Percentiles rank a stretch among this genome's conserved stretches.
These are phyloP conservation scores for Cepaea nemoralis DNA, from an alignment of 1,140 invertebrate species.

Conservation along the genomic window DNA sequence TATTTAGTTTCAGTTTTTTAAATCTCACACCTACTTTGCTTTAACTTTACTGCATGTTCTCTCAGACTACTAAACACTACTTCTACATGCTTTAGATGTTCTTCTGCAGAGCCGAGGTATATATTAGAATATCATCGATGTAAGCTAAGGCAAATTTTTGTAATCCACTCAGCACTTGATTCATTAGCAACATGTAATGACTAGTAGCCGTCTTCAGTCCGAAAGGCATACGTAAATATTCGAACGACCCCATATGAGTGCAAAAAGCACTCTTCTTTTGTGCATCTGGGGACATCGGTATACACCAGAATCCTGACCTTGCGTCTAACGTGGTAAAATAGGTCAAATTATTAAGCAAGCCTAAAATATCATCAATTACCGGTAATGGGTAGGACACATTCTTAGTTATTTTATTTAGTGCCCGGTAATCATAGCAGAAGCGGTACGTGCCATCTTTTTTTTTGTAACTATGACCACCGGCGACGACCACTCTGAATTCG, in stretches of 20 bases:
- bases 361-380: background rate
- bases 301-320: slow-evolving; percentile 36
- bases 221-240: slow-evolving; percentile 39
- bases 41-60: background rate
- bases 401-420: background rate
- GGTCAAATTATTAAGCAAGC: background rate
- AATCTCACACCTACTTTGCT: background rate
- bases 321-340: background rate
- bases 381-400: background rate
- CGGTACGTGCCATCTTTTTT: background rate
- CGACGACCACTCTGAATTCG: background rate
- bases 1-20: background rate
- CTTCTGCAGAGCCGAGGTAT: background rate
- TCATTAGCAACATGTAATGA: slow-evolving; percentile 17
- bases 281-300: slow-evolving; percentile 34
- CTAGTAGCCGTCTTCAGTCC: slow-evolving; percentile 42
- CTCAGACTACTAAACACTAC: slow-evolving; percentile 18
- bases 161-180: slow-evolving; percentile 24
- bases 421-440: background rate
- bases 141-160: slow-evolving; percentile 16
- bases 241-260: slow-evolving; percentile 45
- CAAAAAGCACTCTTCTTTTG: slow-evolving; percentile 47
- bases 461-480: background rate
- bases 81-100: slow-evolving; percentile 16
- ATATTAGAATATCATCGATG: slow-evolving; percentile 40